Percentiles rank a stretch among this genome's conserved stretches.
These are phyloP conservation scores for Genyomyrus donnyi DNA, from an alignment of 2,113 vertebrate species.

Conservation along the genomic window DNA sequence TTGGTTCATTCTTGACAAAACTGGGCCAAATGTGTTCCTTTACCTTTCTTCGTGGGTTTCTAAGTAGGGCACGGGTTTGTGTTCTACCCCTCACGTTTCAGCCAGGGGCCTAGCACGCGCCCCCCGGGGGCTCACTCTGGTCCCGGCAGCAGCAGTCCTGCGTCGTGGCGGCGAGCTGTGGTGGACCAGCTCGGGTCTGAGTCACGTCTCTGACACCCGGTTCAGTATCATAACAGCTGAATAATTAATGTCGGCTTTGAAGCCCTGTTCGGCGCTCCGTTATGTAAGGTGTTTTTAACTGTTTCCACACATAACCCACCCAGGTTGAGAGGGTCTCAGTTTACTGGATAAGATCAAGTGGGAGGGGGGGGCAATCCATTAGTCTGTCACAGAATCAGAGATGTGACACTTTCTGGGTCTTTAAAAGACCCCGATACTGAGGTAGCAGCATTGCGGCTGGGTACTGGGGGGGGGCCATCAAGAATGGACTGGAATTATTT, in stretches of 20 bases:
- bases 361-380: background rate
- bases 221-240: constrained; percentile 1
- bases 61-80: background rate
- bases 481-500: background rate
- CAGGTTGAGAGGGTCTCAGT: background rate
- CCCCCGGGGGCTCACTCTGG: background rate
- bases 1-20: background rate
- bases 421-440: background rate
- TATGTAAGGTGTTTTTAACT: background rate
- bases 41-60: background rate
- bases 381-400: background rate
- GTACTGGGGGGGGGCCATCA: background rate
- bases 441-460: background rate
- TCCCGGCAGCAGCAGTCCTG: background rate
- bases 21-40: background rate
- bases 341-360: background rate
- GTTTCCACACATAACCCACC: background rate
- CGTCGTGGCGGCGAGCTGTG: background rate
- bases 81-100: background rate
- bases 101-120: no score
- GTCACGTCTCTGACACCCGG: background rate
- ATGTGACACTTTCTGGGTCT: background rate
- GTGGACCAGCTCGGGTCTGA: background rate
- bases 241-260: background rate
- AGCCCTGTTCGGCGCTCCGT: background rate